Evolutionary conservation across 2,113 vertebrate genomes (phyloP).

Genomic region (Numida meleagris): DNA sequence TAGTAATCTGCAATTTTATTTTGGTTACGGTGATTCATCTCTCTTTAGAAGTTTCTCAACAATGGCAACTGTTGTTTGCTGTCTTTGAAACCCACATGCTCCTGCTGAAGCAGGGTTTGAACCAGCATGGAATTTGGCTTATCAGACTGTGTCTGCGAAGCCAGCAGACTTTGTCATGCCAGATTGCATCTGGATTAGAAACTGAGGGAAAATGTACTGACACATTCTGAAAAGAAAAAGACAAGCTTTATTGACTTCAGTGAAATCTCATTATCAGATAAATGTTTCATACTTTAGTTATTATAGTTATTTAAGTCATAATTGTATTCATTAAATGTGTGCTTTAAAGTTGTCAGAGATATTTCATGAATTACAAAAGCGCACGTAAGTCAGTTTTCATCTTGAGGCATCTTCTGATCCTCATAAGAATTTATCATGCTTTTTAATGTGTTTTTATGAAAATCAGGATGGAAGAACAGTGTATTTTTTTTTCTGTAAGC

Average conservation of each 20-base stretch:
- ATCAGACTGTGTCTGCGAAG: slow-evolving; percentile 28
- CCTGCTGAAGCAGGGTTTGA: not conserved
- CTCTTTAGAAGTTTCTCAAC: slow-evolving; percentile 40
- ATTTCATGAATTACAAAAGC: not conserved
- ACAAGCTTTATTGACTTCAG: slow-evolving; percentile 35
- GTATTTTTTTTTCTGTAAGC: not conserved
- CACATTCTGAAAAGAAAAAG: slow-evolving; percentile 32
- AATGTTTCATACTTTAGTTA: slow-evolving; percentile 20
- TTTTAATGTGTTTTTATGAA: slow-evolving; percentile 9
- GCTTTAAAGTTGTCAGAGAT: slow-evolving; percentile 23
- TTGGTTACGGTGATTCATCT: not conserved
- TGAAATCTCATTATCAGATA: slow-evolving; percentile 48
- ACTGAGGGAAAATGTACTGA: slow-evolving; percentile 42
- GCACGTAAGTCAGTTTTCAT: not conserved
- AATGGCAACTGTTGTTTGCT: not conserved
- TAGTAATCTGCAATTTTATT: slow-evolving; percentile 18
- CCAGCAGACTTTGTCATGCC: slow-evolving; percentile 40
- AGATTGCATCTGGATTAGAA: slow-evolving; percentile 64
- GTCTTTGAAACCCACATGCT: slow-evolving; percentile 32
- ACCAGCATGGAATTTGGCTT: slow-evolving; percentile 48
- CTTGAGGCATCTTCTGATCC: not conserved
- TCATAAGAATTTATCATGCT: not conserved
- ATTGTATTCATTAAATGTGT: slow-evolving; percentile 31
- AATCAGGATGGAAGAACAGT: not conserved
- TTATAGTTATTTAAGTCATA: slow-evolving; percentile 32